Evolutionary conservation across 2,113 vertebrate species (phyloP), one percentile per base, ranked within the genome.

Genomic region (Megaleporinus macrocephalus): DNA sequence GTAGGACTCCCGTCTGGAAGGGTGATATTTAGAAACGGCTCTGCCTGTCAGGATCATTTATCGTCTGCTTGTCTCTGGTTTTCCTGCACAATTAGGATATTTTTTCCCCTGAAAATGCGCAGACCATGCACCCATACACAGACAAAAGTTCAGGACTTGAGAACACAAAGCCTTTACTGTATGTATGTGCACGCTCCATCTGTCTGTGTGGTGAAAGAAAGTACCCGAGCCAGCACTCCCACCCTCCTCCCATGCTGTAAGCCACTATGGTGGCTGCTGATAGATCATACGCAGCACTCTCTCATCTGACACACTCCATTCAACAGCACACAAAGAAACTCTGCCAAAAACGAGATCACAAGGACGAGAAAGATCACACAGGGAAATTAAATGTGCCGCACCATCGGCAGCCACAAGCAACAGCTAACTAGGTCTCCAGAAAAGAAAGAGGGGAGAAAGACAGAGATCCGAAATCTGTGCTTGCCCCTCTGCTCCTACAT

Each of bases 311-410:
- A 69, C 29, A 41, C 57, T 74, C 29, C 44, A 68, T 71, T 69
- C 71, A 85, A 49, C 65, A 75, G 44, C 15, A 41, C 27, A 68
- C 53, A 78, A 30, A 73, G 49, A 27, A 18, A 24, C 76, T 79
- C 24, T 83, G 76, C 76, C 61, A 73, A 73, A 36, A 61, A 29
- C 10, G 41, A 81, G 30, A 81, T 78, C 74, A 86, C 44, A 81
- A 65, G 63, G 15, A 68, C 24, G 47, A 15, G 41, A 77, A 15
- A 44, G 73, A 83, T 83, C 76, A 75, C 61, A 80, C 14, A 30
- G 27, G 49, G 26, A 78, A 41, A 83, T 24, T 2, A 66, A 76
- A 65, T 78, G 61, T 44, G 57, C 29, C n/a, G 13, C 63, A 76
- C 76, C 11, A 57, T 66, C 41, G 70, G 33, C 4, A 73, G 82